phyloP scores from a whole-genome alignment of 2,797 vertebrate species.

The Pristis pectinata region DNA sequence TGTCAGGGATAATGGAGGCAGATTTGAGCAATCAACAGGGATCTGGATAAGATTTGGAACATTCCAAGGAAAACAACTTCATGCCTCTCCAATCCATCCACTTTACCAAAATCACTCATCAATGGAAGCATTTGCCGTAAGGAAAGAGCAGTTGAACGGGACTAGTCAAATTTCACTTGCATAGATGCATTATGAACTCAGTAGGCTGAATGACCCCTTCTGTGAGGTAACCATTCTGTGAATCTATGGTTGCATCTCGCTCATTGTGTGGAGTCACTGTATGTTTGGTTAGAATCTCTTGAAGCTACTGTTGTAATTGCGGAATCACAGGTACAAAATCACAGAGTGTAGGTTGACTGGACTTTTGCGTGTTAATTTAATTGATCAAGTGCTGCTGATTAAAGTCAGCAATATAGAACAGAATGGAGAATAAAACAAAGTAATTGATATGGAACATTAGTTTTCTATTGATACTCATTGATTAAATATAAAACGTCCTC shows the following conservation, averaged over 20 bases:
- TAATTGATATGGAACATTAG: neutral
- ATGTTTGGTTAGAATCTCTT: neutral
- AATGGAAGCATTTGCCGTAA: too few relatives aligned
- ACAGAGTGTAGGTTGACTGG: neutral
- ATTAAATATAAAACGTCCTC: neutral
- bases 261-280: neutral
- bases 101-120: too few relatives aligned
- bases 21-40: too few relatives aligned
- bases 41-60: too few relatives aligned
- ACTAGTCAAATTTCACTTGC: neutral
- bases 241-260: neutral
- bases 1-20: too few relatives aligned
- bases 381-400: neutral
- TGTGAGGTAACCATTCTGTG: neutral
- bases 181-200: too few relatives aligned
- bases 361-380: neutral
- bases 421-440: neutral
- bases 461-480: neutral
- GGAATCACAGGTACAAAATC: neutral
- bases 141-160: too few relatives aligned
- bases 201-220: neutral
- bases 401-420: slow-evolving; percentile 25
- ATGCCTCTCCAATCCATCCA: too few relatives aligned
- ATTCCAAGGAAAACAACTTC: too few relatives aligned
- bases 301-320: neutral